A percentile compares a stretch with the other conserved stretches of the same genome.
Evolutionary conservation across 2,888 invertebrate species (phyloP).

Genomic region (Parthenolecanium corni): DNA sequence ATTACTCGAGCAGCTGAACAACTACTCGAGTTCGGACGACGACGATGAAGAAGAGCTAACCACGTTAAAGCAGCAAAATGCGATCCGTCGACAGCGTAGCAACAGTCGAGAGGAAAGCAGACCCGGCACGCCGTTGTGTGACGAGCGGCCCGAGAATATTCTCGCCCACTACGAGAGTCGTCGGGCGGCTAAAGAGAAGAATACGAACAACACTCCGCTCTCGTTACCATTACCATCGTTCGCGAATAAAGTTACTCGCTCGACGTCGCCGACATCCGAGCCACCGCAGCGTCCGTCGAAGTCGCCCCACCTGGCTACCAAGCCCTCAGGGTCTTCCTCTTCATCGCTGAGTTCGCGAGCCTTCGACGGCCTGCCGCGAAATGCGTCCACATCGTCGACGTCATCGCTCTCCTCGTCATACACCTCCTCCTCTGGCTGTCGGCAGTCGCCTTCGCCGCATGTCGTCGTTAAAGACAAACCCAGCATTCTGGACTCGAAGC

Average conservation of each 20-base stretch:
- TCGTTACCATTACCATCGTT: slow-evolving; percentile 80
- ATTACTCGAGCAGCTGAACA: slow-evolving; percentile 54
- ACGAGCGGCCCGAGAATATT: slow-evolving; percentile 64
- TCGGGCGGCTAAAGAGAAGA: slow-evolving; percentile 51
- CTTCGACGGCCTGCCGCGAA: slow-evolving; percentile 62
- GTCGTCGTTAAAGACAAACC: slow-evolving; percentile 18
- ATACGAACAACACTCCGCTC: slow-evolving; percentile 50
- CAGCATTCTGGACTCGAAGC: slow-evolving; percentile 17
- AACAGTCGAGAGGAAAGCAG: slow-evolving; percentile 48
- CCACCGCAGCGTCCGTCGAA: slow-evolving; percentile 1
- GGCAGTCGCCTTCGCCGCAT: slow-evolving; percentile 39
- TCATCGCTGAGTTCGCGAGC: slow-evolving; percentile 64
- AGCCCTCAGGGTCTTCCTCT: background rate
- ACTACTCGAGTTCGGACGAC: slow-evolving; percentile 34
- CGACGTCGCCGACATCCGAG: slow-evolving; percentile 34
- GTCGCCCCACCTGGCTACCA: slow-evolving; percentile 6
- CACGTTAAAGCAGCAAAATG: slow-evolving; percentile 32
- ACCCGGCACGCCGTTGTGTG: slow-evolving; percentile 74
- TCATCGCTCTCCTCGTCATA: slow-evolving; percentile 44
- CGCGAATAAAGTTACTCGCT: slow-evolving; percentile 50
- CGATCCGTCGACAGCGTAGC: slow-evolving; percentile 37
- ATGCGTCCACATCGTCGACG: slow-evolving; percentile 40
- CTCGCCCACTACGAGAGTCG: slow-evolving; percentile 59
- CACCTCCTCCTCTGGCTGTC: slow-evolving; percentile 60
- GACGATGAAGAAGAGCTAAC: slow-evolving; percentile 36